Evolutionary conservation across 2,797 vertebrate genomes (phyloP), one percentile per base, ranked within the genome.

Genomic region (Acrocephalus scirpaceus): DNA sequence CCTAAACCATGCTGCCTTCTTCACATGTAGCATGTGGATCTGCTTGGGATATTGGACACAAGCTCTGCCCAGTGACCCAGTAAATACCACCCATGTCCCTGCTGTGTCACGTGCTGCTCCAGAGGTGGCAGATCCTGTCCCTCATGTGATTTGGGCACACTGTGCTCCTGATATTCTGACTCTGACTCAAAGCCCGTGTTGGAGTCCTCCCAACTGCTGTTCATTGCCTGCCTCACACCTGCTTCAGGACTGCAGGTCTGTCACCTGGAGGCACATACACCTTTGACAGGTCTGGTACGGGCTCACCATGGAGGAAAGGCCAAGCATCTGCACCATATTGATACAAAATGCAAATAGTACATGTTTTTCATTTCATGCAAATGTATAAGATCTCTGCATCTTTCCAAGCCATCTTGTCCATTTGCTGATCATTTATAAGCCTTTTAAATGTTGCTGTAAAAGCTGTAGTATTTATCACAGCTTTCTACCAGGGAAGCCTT

Each of bases 61-160:
- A 83, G 30, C 58, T 47, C 17, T 11, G 32, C 58, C 18, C 34
- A 58, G 38, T 5, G 36, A 67, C 9, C 20, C 40, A 21, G 58
- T 8, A 69, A 78, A 78, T 15, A 10, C 21, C 36, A 60, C 34
- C 53, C 29, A 7, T 13, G 21, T 61, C 42, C 42, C 44, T 10
- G 13, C 36, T 58, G 66, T 8, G 1, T 21, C 54, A 61, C 2
- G 6, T 8, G 54, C 21, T 4, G 2, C n/a, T 36, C 19, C 25
- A 50, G 65, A 53, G 19, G 34, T 11, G 34, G 20, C 45, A 72
- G 67, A 38, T 9, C 9, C 38, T 20, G 5, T 64, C 10, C 18
- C 21, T 71, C 13, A 3, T 0, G 1, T 36, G 23, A 8, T 42
- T 32, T 61, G 48, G 34, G 25, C 30, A 34, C 0, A 0, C 26